phyloP scores from a whole-genome alignment of 2,888 invertebrate genomes.

The Cantharis flavilabris region DNA sequence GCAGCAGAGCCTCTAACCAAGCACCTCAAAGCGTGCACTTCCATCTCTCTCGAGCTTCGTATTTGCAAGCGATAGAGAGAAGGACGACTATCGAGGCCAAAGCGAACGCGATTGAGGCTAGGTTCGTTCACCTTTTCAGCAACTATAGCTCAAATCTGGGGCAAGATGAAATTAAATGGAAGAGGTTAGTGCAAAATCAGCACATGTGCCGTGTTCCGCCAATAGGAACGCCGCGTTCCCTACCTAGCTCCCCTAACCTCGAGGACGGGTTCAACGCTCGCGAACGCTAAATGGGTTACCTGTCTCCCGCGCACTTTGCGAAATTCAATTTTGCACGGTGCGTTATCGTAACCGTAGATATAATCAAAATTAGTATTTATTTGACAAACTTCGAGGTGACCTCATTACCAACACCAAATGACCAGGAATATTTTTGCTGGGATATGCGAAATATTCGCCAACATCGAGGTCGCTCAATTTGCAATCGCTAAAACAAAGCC shows the following conservation, averaged over 20 bases:
- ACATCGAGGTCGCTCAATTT: background rate
- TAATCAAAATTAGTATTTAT: conserved; percentile 4
- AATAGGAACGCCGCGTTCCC: conserved; percentile 40
- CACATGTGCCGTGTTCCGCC: conserved; percentile 51
- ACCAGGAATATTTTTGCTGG: background rate
- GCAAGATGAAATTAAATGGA: conserved; percentile 67
- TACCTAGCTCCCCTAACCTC: conserved; percentile 46
- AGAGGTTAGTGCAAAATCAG: conserved; percentile 54
- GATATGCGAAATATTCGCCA: background rate
- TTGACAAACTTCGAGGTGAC: background rate
- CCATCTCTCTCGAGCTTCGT: conserved; percentile 40
- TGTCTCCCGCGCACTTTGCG: conserved; percentile 44
- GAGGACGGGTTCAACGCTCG: conserved; percentile 54
- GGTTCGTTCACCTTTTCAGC: conserved; percentile 63
- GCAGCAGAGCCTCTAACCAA: conserved; percentile 42
- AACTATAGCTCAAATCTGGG: conserved; percentile 61
- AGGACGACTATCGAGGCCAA: conserved; percentile 51
- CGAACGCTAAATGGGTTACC: conserved; percentile 56
- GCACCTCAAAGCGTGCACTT: conserved; percentile 16
- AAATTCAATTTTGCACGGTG: conserved; percentile 37
- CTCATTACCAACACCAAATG: background rate
- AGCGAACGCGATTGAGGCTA: conserved; percentile 58
- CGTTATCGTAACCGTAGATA: conserved; percentile 26
- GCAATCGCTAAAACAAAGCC: background rate
- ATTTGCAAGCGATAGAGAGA: conserved; percentile 34